Evolutionary conservation across 2,888 invertebrate genomes (phyloP), one percentile per base, ranked within the genome.

Genomic region (Coelopa pilipes): DNA sequence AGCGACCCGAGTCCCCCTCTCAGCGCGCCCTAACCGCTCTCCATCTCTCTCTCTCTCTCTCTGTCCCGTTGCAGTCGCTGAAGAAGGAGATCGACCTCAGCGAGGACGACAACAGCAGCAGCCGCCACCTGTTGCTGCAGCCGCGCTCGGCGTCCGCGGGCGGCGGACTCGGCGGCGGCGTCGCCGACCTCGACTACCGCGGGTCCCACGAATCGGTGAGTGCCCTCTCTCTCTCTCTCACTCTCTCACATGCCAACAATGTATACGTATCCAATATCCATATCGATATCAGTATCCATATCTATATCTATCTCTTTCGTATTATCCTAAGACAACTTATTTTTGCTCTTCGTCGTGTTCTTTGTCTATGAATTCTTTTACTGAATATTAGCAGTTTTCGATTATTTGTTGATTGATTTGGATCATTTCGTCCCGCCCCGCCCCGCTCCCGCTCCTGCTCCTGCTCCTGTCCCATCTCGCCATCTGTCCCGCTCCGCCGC

Each of bases 1-100:
- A 91, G 91, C 81, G 53, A 50, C 67, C 12, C 67, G 53, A 9
- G 1, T 5, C 21, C 4, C 50, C 12, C 62, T 45, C 62, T 45
- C n/a, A 60, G 21, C 62, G 47, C 70, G 12, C 13, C 11, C 10
- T 34, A 45, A 47, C 47, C 24, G 57, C 57, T 63, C 50, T 13
- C 24, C 19, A 17, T 63, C 47, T 50, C 45, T 46, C 72, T 74
- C 74, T 72, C 69, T 74, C 59, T 70, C 50, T 68, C 59, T 45
- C 34, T 34, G 49, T 78, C 60, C 49, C 62, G 15, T 80, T 80
- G 72, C 90, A 96, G 96, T 95, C 95, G 79, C 89, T 96, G 84
- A 96, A 96, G 88, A 96, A 96, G 89, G 95, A 96, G 90, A 92
- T 93, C 82, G 95, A 95, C 86, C 95, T 93, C 84, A 91, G 92